Evolutionary conservation across 1,140 invertebrate genomes (phyloP), one percentile per base, ranked within the genome.

Genomic region (Drosophila pseudoobscura): DNA sequence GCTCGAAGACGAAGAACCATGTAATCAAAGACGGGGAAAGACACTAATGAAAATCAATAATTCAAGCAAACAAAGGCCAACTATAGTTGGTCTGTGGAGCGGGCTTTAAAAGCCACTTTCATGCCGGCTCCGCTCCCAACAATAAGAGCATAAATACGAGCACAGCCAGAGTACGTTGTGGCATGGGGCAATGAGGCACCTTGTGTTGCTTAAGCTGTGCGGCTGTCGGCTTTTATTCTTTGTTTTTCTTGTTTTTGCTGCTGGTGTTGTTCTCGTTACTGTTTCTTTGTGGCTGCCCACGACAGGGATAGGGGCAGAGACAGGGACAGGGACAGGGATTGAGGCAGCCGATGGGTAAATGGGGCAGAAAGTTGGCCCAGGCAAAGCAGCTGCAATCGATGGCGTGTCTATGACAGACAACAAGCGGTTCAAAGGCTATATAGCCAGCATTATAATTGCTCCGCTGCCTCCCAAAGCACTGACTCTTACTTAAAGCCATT

Each of bases 21-120:
- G 83, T 68, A 72, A 78, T 88, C 66, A 78, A 87, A 88, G 66
- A 58, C 71, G 53, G 49, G 26, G 0, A 15, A 58, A 75, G 70
- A 68, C 70, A 72, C 59, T 76, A 88, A 87, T 87, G 75, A 87
- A 87, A 87, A 87, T 87, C 82, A 87, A 87, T 87, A 87, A 87
- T 88, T 88, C 83, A 87, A 60, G 22, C 71, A 55, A 62, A 72
- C 83, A 78, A 87, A 78, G 49, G 78, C 35, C 71, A 59, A 50
- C 44, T 43, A 31, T 39, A 13, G 35, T 39, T 13, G 11, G 11
- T 11, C 35, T 13, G 41, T 22, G 44, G 35, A 56, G 44, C 9
- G 17, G 62, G 35, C 68, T 63, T 85, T 71, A 68, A 80, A 75
- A 78, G 74, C 62, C 50, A 66, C 71, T 78, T 79, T 54, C 46